Evolutionary conservation across 2,888 invertebrate species (phyloP).

Genomic region (Tholera decimalis): DNA sequence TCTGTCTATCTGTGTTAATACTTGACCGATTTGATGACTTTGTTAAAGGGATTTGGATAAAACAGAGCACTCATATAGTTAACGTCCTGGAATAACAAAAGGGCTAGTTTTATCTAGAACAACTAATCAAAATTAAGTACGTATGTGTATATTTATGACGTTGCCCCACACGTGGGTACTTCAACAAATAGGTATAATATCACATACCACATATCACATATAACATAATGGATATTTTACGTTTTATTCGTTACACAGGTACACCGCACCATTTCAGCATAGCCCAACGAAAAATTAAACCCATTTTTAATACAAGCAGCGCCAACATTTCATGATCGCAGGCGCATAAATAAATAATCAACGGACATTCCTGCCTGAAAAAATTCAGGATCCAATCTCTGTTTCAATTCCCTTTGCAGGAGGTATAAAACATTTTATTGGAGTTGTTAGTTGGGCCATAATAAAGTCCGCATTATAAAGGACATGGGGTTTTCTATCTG

Average conservation of each 20-base stretch:
- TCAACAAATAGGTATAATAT: no score
- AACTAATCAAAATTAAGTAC: no score
- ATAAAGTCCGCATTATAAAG: slow-evolving; percentile 17
- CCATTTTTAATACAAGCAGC: slow-evolving; percentile 11
- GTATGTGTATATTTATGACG: no score
- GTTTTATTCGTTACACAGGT: slow-evolving; percentile 3
- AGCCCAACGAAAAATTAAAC: slow-evolving; percentile 2
- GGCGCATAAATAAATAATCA: slow-evolving; percentile 42
- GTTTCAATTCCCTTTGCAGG: slow-evolving; percentile 51
- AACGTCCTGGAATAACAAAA: no score
- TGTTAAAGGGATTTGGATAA: no score
- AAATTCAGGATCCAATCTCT: slow-evolving; percentile 45
- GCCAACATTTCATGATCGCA: slow-evolving; percentile 16
- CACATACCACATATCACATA: no score
- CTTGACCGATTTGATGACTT: no score
- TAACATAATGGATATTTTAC: not conserved
- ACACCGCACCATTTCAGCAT: slow-evolving; percentile 5
- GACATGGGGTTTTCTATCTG: slow-evolving; percentile 14
- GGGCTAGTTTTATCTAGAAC: no score
- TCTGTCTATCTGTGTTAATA: no score
- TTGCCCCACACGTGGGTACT: no score
- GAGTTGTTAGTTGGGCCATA: slow-evolving; percentile 36
- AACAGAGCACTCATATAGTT: no score
- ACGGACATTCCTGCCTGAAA: slow-evolving; percentile 10
- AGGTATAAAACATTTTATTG: slow-evolving; percentile 55